Evolutionary conservation across 2,113 vertebrate genomes (phyloP).

Genomic region (Dasyornis broadbenti): DNA sequence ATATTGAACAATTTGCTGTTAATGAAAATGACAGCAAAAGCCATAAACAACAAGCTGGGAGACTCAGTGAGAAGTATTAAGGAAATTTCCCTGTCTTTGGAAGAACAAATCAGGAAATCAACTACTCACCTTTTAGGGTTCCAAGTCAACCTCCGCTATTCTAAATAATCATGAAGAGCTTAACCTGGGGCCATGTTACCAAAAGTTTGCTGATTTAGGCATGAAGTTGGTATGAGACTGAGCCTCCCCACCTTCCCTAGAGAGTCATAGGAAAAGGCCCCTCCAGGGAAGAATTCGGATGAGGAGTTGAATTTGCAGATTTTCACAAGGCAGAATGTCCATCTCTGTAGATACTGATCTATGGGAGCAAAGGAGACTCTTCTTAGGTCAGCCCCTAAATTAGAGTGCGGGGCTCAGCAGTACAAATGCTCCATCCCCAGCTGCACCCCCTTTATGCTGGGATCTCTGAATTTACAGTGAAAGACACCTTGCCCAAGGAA

Average conservation of each 20-base stretch:
- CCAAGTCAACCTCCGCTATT: neutral
- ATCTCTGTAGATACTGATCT: neutral
- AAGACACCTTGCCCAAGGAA: neutral
- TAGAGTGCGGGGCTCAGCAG: neutral
- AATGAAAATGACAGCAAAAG: constrained; percentile 68
- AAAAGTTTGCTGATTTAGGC: neutral
- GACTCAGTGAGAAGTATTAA: constrained; percentile 9
- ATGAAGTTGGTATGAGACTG: neutral
- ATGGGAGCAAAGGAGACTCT: neutral
- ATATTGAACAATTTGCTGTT: constrained; percentile 70
- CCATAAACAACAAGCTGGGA: constrained; percentile 61
- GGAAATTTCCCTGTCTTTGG: constrained; percentile 28
- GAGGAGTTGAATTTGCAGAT: neutral
- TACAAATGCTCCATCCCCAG: neutral
- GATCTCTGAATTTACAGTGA: neutral
- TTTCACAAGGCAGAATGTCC: neutral
- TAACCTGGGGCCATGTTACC: neutral
- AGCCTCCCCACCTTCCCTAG: neutral
- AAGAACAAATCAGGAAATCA: constrained; percentile 35
- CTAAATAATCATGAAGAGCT: neutral
- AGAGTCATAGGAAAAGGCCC: fast-evolving
- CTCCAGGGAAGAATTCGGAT: neutral
- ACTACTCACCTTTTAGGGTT: neutral
- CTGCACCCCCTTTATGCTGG: neutral
- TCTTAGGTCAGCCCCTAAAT: neutral